These are phyloP conservation scores for Apteryx mantelli DNA, from an alignment of 2,113 vertebrate genomes.

Conservation along the genomic window DNA sequence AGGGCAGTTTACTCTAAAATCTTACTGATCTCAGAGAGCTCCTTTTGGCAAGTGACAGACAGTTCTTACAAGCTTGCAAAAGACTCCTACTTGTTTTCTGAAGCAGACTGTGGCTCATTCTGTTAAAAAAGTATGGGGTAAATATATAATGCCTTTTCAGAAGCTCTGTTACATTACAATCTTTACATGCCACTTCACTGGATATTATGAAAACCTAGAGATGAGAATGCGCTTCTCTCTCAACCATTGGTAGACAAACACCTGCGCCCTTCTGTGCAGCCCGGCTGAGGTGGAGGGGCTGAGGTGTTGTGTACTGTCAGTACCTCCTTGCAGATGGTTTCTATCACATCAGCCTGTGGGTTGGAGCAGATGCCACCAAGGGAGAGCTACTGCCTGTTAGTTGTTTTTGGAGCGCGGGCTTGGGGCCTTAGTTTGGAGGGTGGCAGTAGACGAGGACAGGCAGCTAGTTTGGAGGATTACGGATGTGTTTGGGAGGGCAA, in stretches of 20 bases:
- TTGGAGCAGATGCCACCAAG: neutral
- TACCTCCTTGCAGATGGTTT: neutral
- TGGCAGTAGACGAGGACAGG: neutral
- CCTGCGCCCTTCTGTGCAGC: neutral
- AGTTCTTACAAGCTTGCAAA: neutral
- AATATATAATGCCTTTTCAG: neutral
- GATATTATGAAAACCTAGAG: neutral
- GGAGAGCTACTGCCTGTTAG: neutral
- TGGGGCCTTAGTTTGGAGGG: neutral
- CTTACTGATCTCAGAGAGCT: neutral
- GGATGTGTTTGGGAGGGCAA: neutral
- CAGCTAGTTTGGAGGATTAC: neutral
- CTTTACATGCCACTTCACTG: neutral
- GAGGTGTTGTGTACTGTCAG: too few species aligned
- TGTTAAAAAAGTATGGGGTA: neutral
- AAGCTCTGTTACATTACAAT: neutral
- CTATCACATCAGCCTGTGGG: neutral
- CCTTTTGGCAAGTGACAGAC: neutral
- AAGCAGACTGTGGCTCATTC: neutral
- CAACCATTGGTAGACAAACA: neutral
- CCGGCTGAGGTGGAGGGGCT: fast-evolving
- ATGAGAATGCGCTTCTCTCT: neutral
- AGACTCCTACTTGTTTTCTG: neutral
- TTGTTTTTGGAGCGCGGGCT: fast-evolving
- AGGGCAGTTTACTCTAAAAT: neutral